phyloP scores from a whole-genome alignment of 2,888 invertebrate genomes.

The Cryptocephalus moraei region DNA sequence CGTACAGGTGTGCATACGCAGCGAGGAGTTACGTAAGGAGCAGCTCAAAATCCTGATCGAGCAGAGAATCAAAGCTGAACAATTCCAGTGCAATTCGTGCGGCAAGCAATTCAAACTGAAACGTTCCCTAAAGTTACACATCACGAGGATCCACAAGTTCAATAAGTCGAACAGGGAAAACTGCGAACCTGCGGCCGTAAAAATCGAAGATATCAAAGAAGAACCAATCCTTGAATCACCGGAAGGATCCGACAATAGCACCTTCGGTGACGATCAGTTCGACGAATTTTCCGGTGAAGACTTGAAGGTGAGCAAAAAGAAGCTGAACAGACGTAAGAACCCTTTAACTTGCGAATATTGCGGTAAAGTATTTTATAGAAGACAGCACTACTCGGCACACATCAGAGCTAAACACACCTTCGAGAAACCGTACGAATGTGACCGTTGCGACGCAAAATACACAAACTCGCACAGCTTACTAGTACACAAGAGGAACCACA shows the following conservation, averaged over 20 bases:
- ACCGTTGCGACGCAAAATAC: slow-evolving; percentile 22
- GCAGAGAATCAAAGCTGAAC: background rate
- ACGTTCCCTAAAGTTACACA: slow-evolving; percentile 18
- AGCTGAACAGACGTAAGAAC: slow-evolving; percentile 10
- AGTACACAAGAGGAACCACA: slow-evolving; percentile 23
- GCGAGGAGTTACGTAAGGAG: slow-evolving; percentile 14
- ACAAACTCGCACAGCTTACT: slow-evolving; percentile 22
- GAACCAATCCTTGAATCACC: slow-evolving; percentile 1
- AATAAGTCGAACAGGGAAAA: background rate
- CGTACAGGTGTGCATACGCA: slow-evolving; percentile 15
- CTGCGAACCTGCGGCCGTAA: background rate
- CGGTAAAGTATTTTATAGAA: slow-evolving; percentile 21
- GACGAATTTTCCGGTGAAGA: slow-evolving; percentile 12
- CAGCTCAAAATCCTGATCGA: slow-evolving; percentile 6
- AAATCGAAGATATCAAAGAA: slow-evolving; percentile 4
- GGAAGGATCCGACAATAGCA: slow-evolving; percentile 5
- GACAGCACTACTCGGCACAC: slow-evolving; percentile 22
- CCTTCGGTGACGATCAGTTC: slow-evolving; percentile 4
- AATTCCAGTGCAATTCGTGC: slow-evolving; percentile 18
- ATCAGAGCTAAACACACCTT: slow-evolving; percentile 24
- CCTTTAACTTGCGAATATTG: slow-evolving; percentile 23
- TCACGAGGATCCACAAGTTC: slow-evolving; percentile 16
- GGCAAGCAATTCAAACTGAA: slow-evolving; percentile 20
- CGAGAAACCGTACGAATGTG: slow-evolving; percentile 25
- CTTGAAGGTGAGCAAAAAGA: slow-evolving; percentile 8